Evolutionary conservation across 2,888 invertebrate genomes (phyloP), one percentile per base, ranked within the genome.

Genomic region (Cecidostiba fungosa): DNA sequence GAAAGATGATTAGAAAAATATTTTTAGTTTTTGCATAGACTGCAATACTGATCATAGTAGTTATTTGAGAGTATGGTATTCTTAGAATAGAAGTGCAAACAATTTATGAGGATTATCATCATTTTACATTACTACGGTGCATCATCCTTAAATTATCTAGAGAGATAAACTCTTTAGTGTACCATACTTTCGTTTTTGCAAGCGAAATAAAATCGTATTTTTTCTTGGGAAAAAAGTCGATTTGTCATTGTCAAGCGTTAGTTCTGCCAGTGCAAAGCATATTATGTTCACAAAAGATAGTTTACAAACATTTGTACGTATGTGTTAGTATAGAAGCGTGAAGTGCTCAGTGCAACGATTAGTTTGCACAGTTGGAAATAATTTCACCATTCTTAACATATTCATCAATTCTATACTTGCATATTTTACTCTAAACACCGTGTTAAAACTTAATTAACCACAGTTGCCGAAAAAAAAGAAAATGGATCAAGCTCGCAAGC

Each of bases 251-350:
- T 76, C 74, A 79, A 80, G 77, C 79, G 84, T 82, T 83, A 83
- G 76, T 80, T 86, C 78, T 70, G 83, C 72, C 72, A 54, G 80
- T 86, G 86, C 72, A 73, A 86, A 86, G 84, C 80, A 16, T 83
- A 50, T 69, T 16, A 26, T 54, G n/a, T 62, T 36, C 3, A 39
- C 26, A 70, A 32, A 47, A 59, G 26, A 39, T 23, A 50, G 29
- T 26, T n/a, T 26, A 66, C 26, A 43, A 78, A 66, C 26, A 36
- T 72, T 62, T 50, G 69, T 26, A 74, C 8, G 50, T 76, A 62
- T 74, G 36, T 16, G 66, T 85, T 78, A 78, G 69, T 74, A n/a
- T n/a, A 79, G 26, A 83, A 76, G 85, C 43, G 26, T 29, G 26
- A 47, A 78, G 50, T 43, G 66, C 59, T 32, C 54, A 83, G 70